phyloP scores from a whole-genome alignment of 1,140 invertebrate species.

The Nautilus pompilius region DNA sequence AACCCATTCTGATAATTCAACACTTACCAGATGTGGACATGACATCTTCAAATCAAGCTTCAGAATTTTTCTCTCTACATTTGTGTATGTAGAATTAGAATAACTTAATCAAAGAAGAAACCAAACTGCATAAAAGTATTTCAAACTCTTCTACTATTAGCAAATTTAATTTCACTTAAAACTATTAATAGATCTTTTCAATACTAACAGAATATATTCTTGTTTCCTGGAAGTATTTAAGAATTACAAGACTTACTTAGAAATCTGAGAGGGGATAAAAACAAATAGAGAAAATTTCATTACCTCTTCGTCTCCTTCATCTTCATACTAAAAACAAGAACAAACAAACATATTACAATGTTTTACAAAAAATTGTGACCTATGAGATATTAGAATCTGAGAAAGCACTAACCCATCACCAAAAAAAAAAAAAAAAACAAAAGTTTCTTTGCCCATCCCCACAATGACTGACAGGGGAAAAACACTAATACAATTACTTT shows the following conservation, averaged over 20 bases:
- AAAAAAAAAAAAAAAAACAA: background rate
- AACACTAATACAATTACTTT: background rate
- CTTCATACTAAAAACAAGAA: conserved; percentile 36
- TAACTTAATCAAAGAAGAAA: no score
- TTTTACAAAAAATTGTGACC: background rate
- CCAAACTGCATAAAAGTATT: background rate
- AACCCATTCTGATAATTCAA: no score
- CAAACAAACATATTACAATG: conserved; percentile 10
- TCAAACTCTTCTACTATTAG: background rate
- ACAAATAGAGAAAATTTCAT: background rate
- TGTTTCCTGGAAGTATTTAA: background rate
- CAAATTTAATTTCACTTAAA: background rate
- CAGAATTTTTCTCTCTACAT: no score
- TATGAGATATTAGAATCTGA: background rate
- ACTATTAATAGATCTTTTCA: background rate
- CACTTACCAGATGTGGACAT: no score
- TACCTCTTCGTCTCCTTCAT: conserved; percentile 40
- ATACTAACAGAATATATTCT: background rate
- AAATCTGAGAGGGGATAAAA: background rate
- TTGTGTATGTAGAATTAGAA: no score
- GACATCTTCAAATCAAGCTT: no score
- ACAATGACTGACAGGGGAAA: background rate
- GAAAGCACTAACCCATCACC: background rate
- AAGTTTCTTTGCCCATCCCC: background rate
- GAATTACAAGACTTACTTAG: background rate